These are phyloP conservation scores for Conus ventricosus DNA, from an alignment of 1,140 invertebrate species.

Conservation along the genomic window DNA sequence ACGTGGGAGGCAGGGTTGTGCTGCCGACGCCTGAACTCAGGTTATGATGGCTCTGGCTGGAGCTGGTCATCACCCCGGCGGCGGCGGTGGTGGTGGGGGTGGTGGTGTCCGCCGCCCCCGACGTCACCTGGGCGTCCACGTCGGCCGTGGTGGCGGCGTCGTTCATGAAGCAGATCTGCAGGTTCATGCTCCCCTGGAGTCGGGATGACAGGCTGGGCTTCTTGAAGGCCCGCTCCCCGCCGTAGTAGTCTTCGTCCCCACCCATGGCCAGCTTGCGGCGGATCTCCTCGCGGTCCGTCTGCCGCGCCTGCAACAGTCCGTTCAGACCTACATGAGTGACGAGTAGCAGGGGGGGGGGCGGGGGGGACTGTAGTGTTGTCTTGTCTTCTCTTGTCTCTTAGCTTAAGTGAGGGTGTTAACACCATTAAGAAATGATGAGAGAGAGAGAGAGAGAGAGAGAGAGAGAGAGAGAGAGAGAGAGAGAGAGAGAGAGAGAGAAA, in stretches of 20 bases:
- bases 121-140: constrained; percentile 34
- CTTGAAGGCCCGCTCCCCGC: constrained; percentile 80
- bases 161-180: constrained; percentile 97
- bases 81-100: neutral
- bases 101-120: constrained; percentile 19
- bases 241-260: constrained; percentile 86
- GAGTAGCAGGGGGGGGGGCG: too few relatives aligned
- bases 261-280: constrained; percentile 91
- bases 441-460: neutral
- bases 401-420: too few relatives aligned
- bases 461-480: neutral
- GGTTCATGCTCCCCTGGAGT: constrained; percentile 83
- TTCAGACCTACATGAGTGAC: neutral
- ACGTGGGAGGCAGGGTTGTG: neutral
- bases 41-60: constrained; percentile 30
- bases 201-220: constrained; percentile 92
- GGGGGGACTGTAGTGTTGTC: too few relatives aligned
- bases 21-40: neutral
- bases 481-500: neutral
- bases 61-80: neutral
- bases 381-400: too few relatives aligned
- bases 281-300: constrained; percentile 93
- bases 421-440: neutral
- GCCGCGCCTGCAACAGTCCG: constrained; percentile 58
- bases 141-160: constrained; percentile 86